A percentile compares a stretch with the other conserved stretches of the same genome.
These are phyloP conservation scores for Tinamus major DNA, from an alignment of 2,797 vertebrate genomes.

Conservation along the genomic window DNA sequence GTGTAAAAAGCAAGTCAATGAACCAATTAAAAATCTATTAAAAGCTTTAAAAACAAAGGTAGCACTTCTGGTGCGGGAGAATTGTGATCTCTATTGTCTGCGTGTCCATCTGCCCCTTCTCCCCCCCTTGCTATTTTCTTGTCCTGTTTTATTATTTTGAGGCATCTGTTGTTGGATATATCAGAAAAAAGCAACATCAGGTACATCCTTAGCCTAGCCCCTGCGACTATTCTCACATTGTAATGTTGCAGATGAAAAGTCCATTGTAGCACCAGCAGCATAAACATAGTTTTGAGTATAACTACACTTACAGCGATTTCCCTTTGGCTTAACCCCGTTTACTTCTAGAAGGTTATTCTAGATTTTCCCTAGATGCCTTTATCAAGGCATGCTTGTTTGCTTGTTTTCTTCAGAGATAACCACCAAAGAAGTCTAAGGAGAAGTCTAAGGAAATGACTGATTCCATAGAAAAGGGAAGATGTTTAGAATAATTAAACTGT, in stretches of 20 bases:
- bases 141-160: background rate
- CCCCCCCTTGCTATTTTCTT: background rate
- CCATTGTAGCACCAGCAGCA: background rate
- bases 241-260: background rate
- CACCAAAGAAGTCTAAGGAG: background rate
- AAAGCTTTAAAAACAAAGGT: background rate
- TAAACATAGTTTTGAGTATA: background rate
- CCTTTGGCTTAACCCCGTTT: background rate
- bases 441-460: background rate
- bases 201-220: background rate
- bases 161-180: background rate
- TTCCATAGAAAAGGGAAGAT: background rate
- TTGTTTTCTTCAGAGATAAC: background rate
- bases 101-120: background rate
- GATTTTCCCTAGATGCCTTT: background rate
- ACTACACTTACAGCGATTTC: background rate
- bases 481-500: background rate
- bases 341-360: background rate
- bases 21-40: background rate
- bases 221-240: background rate
- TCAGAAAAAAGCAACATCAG: background rate
- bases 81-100: background rate
- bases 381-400: background rate
- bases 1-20: background rate
- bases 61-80: background rate